phyloP scores from a whole-genome alignment of 2,888 invertebrate species.

The Ypsolopha sequella region DNA sequence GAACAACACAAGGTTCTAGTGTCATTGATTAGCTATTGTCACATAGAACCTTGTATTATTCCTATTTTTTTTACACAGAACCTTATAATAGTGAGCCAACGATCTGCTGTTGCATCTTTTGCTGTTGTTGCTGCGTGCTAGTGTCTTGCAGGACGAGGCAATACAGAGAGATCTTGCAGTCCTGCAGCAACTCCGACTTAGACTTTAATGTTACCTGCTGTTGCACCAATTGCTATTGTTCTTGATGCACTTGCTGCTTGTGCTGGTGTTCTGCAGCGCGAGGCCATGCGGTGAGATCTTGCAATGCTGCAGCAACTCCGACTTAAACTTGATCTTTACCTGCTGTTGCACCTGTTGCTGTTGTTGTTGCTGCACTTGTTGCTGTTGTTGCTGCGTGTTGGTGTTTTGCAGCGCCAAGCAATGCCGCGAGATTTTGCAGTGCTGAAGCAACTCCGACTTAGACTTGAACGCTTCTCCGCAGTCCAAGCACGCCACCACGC shows the following conservation, averaged over 20 bases:
- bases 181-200: constrained; percentile 77
- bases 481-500: constrained; percentile 79
- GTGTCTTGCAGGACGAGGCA: constrained; percentile 22
- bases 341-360: constrained; percentile 37
- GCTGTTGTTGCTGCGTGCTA: constrained; percentile 41
- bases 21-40: too few relatives aligned
- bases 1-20: too few relatives aligned
- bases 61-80: too few relatives aligned
- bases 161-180: constrained; percentile 71
- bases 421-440: constrained; percentile 71
- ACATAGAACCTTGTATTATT: too few relatives aligned
- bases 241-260: constrained; percentile 39
- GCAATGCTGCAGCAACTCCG: constrained; percentile 77
- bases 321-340: constrained; percentile 80
- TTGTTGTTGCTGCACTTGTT: constrained; percentile 38
- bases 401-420: constrained; percentile 22
- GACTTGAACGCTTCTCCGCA: constrained; percentile 83
- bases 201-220: constrained; percentile 76
- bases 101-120: constrained; percentile 42
- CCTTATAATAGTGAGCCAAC: too few relatives aligned
- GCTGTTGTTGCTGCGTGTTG: constrained; percentile 41
- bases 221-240: constrained; percentile 41
- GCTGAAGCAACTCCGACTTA: constrained; percentile 77
- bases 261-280: constrained; percentile 24
- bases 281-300: constrained; percentile 66